Evolutionary conservation across 2,113 vertebrate genomes (phyloP).

Genomic region (Gambusia holbrooki): DNA sequence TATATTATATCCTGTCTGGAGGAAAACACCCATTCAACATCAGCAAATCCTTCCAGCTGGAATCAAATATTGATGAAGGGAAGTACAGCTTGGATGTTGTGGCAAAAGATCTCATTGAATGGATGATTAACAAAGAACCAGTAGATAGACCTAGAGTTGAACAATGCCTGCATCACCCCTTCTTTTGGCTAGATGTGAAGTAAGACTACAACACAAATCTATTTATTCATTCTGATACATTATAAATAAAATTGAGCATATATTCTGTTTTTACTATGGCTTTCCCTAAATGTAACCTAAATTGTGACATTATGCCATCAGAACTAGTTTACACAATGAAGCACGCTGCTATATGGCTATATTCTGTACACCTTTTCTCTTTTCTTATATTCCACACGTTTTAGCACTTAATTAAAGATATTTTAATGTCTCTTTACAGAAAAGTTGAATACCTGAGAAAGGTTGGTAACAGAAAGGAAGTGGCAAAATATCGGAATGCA

Average conservation of each 20-base stretch:
- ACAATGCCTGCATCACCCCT: constrained; percentile 68
- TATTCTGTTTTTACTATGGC: no score
- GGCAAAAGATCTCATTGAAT: constrained; percentile 65
- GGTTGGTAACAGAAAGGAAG: constrained; percentile 42
- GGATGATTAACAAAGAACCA: constrained; percentile 66
- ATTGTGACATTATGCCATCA: background rate
- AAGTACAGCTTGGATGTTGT: constrained; percentile 62
- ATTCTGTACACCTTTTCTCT: background rate
- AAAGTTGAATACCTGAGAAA: constrained; percentile 57
- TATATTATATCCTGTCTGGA: constrained; percentile 73
- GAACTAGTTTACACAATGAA: background rate
- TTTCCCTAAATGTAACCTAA: no score
- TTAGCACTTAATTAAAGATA: background rate
- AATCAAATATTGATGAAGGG: constrained; percentile 44
- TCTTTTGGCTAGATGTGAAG: constrained; percentile 62
- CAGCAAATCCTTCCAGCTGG: constrained; percentile 14
- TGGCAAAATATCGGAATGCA: constrained; percentile 7
- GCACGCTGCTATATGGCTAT: background rate
- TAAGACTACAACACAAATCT: background rate
- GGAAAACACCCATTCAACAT: constrained; percentile 74
- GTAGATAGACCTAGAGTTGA: constrained; percentile 57
- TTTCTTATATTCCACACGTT: background rate
- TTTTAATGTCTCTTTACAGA: constrained; percentile 15
- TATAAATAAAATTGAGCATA: background rate
- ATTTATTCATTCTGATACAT: background rate